These are phyloP conservation scores for Engystomops pustulosus DNA, from an alignment of 2,113 vertebrate species.

Conservation along the genomic window DNA sequence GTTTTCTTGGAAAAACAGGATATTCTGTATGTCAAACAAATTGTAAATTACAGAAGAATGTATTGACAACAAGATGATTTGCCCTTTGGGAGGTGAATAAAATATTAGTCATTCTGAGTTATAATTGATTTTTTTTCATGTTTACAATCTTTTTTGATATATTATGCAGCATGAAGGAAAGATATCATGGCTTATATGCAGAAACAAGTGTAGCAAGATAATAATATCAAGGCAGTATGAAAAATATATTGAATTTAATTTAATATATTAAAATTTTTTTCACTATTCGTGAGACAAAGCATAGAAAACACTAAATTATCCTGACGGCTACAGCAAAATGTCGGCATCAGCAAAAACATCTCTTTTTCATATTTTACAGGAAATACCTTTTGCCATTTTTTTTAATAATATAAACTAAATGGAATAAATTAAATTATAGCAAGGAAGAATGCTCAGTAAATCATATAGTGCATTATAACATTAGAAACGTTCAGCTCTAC, in stretches of 20 bases:
- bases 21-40: too few relatives aligned
- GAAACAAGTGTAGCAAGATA: background rate
- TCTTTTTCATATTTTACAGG: conserved; percentile 27
- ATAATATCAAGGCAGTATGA: background rate
- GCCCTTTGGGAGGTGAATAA: background rate
- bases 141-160: background rate
- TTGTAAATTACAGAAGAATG: too few relatives aligned
- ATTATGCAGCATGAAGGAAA: background rate
- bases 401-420: conserved; percentile 38
- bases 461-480: conserved; percentile 22
- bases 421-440: conserved; percentile 47
- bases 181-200: background rate
- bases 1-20: too few relatives aligned
- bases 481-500: conserved; percentile 9
- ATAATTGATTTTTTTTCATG: background rate
- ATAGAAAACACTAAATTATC: background rate
- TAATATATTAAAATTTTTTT: background rate
- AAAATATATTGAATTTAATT: background rate
- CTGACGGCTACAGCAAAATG: background rate
- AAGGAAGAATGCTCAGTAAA: conserved; percentile 29
- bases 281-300: background rate
- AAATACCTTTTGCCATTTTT: conserved; percentile 20
- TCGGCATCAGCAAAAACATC: conserved; percentile 23
- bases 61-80: background rate
- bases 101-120: background rate